Conservation (phyloP, 2,113 vertebrate genomes). For the Boulengeromyrus knoepffleri region DNA sequence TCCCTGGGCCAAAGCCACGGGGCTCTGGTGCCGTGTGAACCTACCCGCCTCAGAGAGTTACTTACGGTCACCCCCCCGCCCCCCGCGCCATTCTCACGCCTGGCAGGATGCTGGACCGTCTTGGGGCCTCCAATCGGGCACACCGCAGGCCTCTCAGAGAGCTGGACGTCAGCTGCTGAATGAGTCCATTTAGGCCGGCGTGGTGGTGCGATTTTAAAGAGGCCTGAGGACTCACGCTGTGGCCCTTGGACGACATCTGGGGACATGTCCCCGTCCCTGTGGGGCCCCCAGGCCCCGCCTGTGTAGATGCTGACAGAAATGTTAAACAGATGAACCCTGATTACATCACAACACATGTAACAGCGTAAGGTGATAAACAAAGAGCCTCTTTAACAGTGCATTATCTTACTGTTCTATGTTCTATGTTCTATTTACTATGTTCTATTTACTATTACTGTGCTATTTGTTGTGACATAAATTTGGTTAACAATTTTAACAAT, state of each 20-base stretch:
- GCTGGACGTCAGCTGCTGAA: conserved; percentile 1
- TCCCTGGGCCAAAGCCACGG: not conserved
- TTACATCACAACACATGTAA: not conserved
- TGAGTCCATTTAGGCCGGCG: not conserved
- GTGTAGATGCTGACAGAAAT: not conserved
- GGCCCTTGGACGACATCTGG: conserved; percentile 1
- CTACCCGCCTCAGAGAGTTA: not conserved
- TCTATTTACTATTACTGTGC: not conserved
- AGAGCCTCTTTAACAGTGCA: not conserved
- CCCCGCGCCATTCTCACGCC: not conserved
- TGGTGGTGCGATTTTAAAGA: not conserved
- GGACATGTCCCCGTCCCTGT: not conserved
- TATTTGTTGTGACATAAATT: not conserved
- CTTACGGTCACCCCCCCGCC: not conserved
- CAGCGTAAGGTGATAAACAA: not conserved
- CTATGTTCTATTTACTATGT: not conserved
- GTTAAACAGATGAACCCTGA: not conserved
- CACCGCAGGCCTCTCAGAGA: not conserved
- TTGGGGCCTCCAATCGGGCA: not conserved
- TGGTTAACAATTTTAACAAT: not conserved
- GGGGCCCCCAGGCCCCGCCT: not conserved
- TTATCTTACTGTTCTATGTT: not conserved
- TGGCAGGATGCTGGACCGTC: not conserved
- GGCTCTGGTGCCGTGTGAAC: not conserved
- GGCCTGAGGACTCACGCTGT: not conserved